A percentile compares a stretch with the other conserved stretches of the same genome.
phyloP scores from a whole-genome alignment of 2,797 vertebrate species.

The Crax fasciolata region DNA sequence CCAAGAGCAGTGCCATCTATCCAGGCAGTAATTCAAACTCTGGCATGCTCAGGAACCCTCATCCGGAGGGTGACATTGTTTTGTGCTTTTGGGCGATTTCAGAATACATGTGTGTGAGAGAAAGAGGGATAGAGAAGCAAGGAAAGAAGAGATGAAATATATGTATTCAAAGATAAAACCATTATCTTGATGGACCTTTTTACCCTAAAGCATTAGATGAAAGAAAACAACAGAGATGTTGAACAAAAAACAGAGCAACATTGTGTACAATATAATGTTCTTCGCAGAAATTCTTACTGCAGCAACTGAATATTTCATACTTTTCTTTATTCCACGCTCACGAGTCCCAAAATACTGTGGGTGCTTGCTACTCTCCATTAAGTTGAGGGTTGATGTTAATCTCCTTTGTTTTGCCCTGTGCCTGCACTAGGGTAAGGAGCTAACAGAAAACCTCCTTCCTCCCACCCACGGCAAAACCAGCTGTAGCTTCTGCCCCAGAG shows the following conservation, averaged over 20 bases:
- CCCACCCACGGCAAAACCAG: background rate
- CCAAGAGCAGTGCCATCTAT: background rate
- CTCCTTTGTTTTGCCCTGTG: background rate
- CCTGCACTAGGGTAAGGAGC: background rate
- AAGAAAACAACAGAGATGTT: background rate
- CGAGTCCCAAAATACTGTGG: background rate
- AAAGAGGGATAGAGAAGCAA: fast-evolving
- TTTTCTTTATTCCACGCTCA: background rate
- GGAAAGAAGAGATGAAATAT: background rate
- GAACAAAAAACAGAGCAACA: background rate
- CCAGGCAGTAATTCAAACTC: background rate
- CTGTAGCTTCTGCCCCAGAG: background rate
- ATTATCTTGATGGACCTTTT: background rate
- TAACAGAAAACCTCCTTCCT: background rate
- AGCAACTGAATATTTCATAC: background rate
- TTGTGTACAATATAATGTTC: background rate
- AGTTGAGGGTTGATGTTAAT: background rate
- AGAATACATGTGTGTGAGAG: fast-evolving
- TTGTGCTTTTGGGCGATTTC: background rate
- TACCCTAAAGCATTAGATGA: background rate
- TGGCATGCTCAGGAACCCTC: background rate
- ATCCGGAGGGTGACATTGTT: background rate
- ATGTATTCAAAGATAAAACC: background rate
- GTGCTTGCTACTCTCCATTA: background rate
- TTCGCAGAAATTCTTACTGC: background rate